Evolutionary conservation across 2,113 vertebrate species (phyloP).

Genomic region (Ameiurus melas): DNA sequence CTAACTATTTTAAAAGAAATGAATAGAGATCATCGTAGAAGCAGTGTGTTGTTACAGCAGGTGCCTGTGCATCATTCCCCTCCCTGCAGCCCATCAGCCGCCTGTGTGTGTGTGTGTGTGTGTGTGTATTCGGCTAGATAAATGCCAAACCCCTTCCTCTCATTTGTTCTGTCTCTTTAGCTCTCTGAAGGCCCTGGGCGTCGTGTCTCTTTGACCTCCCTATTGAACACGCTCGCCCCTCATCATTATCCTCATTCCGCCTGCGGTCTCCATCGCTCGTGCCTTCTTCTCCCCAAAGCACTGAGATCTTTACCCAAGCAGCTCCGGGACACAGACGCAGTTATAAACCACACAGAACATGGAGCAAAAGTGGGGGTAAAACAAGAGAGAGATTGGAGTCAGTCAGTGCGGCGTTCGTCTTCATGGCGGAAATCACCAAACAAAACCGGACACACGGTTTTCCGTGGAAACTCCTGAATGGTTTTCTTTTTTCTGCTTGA

Average conservation of each 20-base stretch:
- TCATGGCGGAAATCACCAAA: not conserved
- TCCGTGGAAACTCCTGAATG: not conserved
- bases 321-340: constrained; percentile 31
- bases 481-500: not conserved
- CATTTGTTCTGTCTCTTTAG: constrained; percentile 59
- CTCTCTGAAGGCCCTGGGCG: constrained; percentile 61
- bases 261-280: constrained; percentile 51
- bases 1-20: not conserved
- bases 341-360: not conserved
- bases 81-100: not conserved
- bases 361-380: not conserved
- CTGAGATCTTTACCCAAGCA: constrained; percentile 45
- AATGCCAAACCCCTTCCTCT: constrained; percentile 52
- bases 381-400: not conserved
- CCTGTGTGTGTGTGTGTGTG: constrained; percentile 53
- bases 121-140: constrained; percentile 50
- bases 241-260: constrained; percentile 65
- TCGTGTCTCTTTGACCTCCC: constrained; percentile 68
- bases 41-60: not conserved
- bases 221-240: constrained; percentile 70
- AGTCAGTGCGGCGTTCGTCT: no score
- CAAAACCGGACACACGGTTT: not conserved
- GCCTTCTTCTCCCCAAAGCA: constrained; percentile 38
- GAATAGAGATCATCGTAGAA: not conserved
- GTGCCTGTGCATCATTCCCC: not conserved